Evolutionary conservation across 1,140 invertebrate genomes (phyloP).

Genomic region (Linepithema humile): DNA sequence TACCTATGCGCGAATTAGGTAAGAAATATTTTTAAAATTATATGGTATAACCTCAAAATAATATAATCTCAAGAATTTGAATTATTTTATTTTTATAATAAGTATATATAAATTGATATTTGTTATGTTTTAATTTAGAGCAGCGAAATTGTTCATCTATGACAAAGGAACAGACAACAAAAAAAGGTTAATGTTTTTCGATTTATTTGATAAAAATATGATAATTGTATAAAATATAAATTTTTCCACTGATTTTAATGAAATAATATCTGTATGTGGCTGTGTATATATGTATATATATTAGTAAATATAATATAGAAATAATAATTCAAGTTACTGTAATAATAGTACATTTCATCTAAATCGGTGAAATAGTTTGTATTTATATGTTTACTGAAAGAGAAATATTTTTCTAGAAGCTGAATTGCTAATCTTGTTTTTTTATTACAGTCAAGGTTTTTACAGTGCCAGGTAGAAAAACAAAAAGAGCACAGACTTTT

Average conservation of each 20-base stretch:
- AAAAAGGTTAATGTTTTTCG: conserved; percentile 15
- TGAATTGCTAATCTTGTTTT: conserved; percentile 14
- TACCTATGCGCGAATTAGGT: conserved; percentile 76
- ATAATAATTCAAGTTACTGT: neutral
- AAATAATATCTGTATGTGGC: too few species aligned
- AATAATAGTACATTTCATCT: neutral
- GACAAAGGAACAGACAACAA: neutral
- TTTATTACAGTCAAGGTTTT: conserved; percentile 66
- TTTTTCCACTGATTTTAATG: neutral
- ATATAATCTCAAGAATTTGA: neutral
- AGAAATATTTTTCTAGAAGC: neutral
- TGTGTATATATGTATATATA: neutral
- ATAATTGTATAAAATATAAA: neutral
- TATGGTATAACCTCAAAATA: conserved; percentile 61
- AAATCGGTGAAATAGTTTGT: neutral
- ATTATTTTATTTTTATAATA: neutral
- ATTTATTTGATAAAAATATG: neutral
- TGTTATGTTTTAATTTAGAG: conserved; percentile 42
- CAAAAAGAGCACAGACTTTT: conserved; percentile 81
- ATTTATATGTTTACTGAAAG: neutral
- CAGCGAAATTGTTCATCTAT: neutral
- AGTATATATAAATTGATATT: neutral
- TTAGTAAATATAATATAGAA: neutral
- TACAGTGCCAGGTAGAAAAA: conserved; percentile 44
- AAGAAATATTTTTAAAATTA: conserved; percentile 59